These are phyloP conservation scores for Circaetus cinerascens DNA, from an alignment of 2,113 vertebrate genomes.

Conservation along the genomic window DNA sequence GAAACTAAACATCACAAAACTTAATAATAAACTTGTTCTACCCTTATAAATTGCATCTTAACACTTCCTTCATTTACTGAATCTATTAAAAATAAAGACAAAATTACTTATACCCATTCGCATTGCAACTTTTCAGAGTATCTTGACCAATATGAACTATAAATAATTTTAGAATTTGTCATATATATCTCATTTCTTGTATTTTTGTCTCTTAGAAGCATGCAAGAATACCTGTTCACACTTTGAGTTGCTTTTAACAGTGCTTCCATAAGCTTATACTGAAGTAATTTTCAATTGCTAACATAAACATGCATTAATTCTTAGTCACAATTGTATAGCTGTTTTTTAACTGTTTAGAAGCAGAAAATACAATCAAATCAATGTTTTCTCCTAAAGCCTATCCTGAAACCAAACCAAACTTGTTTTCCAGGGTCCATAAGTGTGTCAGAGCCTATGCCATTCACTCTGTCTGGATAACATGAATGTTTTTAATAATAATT, in stretches of 20 bases:
- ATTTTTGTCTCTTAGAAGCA: background rate
- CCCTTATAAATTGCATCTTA: background rate
- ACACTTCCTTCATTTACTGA: background rate
- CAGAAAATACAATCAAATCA: background rate
- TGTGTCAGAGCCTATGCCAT: background rate
- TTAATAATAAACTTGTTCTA: background rate
- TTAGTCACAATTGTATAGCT: background rate
- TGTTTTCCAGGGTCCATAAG: background rate
- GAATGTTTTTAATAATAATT: background rate
- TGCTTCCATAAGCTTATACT: background rate
- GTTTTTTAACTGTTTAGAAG: background rate
- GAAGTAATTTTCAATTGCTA: background rate
- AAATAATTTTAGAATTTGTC: background rate
- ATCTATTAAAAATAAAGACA: background rate
- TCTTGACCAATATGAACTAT: background rate
- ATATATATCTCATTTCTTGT: background rate
- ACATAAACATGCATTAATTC: background rate
- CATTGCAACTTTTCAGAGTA: background rate
- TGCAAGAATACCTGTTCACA: background rate
- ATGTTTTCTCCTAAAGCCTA: background rate
- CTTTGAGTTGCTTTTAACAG: background rate
- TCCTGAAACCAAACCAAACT: background rate
- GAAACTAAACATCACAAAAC: background rate
- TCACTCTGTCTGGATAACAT: background rate
- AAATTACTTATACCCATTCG: background rate